These are phyloP conservation scores for Campoletis sonorensis DNA, from an alignment of 1,140 invertebrate genomes.

Conservation along the genomic window DNA sequence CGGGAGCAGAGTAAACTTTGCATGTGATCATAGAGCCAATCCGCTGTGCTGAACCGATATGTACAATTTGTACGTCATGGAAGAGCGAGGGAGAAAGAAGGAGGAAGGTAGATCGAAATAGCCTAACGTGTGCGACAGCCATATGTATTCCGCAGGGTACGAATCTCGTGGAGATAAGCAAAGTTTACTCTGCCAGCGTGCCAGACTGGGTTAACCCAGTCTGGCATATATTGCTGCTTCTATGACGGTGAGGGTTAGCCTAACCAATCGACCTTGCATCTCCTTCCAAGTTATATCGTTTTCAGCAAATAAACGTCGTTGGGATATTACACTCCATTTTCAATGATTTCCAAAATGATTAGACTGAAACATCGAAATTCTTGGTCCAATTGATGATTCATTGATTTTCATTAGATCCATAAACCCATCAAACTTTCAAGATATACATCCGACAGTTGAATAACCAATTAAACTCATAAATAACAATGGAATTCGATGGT, in stretches of 20 bases:
- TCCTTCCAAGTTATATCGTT: neutral
- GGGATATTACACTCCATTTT: constrained; percentile 4
- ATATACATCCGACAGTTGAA: neutral
- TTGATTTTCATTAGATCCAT: neutral
- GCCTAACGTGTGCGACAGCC: constrained; percentile 23
- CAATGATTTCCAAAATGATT: neutral
- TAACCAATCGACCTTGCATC: neutral
- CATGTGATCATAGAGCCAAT: neutral
- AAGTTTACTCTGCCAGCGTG: constrained; percentile 41
- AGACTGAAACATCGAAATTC: neutral
- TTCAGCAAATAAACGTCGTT: neutral
- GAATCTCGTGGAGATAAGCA: constrained; percentile 48
- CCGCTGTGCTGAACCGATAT: neutral
- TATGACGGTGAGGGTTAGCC: neutral
- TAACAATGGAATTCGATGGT: neutral
- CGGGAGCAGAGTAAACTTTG: neutral
- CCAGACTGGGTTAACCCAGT: neutral
- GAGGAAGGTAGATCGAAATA: neutral
- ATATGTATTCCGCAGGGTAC: constrained; percentile 34
- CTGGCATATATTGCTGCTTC: neutral
- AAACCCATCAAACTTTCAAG: neutral
- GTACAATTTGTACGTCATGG: constrained; percentile 8
- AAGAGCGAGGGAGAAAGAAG: neutral
- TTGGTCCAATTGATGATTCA: neutral
- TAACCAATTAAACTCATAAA: neutral